Evolutionary conservation across 2,113 vertebrate species (phyloP), one percentile per base, ranked within the genome.

Genomic region (Sturnus vulgaris): DNA sequence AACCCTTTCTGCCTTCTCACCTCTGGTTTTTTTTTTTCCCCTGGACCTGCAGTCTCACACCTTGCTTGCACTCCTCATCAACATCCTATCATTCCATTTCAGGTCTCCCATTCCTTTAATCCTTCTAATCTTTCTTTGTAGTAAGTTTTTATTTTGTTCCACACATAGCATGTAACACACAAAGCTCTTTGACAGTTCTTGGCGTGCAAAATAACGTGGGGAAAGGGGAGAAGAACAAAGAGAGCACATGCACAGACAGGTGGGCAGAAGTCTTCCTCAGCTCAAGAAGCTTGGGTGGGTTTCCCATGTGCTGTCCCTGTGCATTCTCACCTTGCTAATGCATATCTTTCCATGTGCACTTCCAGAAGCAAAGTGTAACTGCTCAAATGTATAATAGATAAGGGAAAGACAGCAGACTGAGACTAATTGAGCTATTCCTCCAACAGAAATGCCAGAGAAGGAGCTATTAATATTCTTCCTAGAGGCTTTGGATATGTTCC

Each of bases 401-500:
- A 92, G 71, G 64, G 40, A 77, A 85, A 93, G 87, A 96, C 85
- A 80, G 60, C 71, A 95, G 87, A 73, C 68, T 86, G 95, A 94
- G 86, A 95, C 76, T 95, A 96, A 96, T 64, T 94, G 85, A 95
- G 82, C 75, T 83, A 66, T 92, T 91, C 40, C 71, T 96, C 39
- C 78, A 85, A 66, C 46, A 91, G 78, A 70, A 96, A 77, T 0
- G 21, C 50, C 63, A 42, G 33, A 79, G 44, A 91, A 81, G 13
- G 24, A 24, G 12, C 79, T 91, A 93, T 95, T 94, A 96, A 90
- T 92, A 92, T 88, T 93, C 79, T 93, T 96, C 64, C 82, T 95
- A 88, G 60, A 88, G 76, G 82, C 88, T 88, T 93, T 94, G 87
- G 79, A 96, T 92, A 35, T 93, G 55, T 56, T 93, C 71, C 79